A percentile compares a stretch with the other conserved stretches of the same genome.
Conservation (phyloP, 2,113 vertebrate species). For the Etheostoma spectabile region DNA sequence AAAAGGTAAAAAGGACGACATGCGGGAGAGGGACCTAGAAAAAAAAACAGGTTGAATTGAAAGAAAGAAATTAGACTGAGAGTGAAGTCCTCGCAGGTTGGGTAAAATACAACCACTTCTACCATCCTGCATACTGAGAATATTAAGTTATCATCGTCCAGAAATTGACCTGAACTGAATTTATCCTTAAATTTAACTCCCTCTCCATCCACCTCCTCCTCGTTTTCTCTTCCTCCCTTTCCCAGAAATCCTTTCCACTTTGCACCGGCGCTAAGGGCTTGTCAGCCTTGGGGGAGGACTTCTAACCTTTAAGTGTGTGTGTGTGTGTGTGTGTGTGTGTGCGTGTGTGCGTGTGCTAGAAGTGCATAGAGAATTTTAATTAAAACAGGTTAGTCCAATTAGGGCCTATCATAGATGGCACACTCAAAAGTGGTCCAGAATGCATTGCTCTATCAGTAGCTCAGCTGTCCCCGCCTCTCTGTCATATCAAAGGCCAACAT, state of each 20-base stretch:
- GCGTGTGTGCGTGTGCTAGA: slow-evolving; percentile 19
- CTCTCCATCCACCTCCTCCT: background rate
- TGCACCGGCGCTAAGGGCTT: slow-evolving; percentile 38
- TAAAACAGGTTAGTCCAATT: slow-evolving; percentile 42
- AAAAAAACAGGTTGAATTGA: background rate
- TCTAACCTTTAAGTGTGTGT: slow-evolving; percentile 37
- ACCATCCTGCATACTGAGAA: slow-evolving; percentile 30
- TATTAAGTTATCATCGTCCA: slow-evolving; percentile 49
- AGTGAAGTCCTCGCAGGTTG: slow-evolving; percentile 4
- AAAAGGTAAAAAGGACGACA: background rate
- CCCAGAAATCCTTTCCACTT: slow-evolving; percentile 50
- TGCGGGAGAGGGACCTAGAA: background rate
- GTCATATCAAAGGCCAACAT: slow-evolving; percentile 22
- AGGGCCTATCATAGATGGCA: slow-evolving; percentile 7
- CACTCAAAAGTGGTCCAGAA: slow-evolving; percentile 19
- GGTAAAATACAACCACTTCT: slow-evolving; percentile 7
- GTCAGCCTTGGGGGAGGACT: slow-evolving; percentile 56
- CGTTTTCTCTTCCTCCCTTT: background rate
- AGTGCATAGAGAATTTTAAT: slow-evolving; percentile 56
- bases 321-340: slow-evolving; percentile 7
- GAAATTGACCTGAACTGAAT: slow-evolving; percentile 55
- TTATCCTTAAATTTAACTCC: slow-evolving; percentile 42
- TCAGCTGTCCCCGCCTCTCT: background rate
- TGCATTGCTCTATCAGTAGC: slow-evolving; percentile 17
- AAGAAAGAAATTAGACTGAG: slow-evolving; percentile 9